Evolutionary conservation across 2,797 vertebrate species (phyloP).

Genomic region (Pseudopleuronectes americanus): DNA sequence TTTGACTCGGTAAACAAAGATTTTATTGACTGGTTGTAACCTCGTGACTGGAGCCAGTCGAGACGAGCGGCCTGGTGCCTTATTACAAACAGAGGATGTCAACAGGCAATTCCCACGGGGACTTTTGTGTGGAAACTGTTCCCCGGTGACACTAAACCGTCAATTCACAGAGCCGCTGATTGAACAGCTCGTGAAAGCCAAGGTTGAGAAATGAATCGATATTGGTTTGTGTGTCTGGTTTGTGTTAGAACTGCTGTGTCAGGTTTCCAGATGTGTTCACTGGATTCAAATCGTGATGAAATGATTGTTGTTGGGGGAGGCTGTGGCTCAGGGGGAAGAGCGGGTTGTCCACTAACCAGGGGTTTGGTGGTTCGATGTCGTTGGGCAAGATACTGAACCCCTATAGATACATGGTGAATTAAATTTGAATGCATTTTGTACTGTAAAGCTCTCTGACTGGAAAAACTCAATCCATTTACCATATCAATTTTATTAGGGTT

Average conservation of each 20-base stretch:
- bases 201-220: constrained; percentile 18
- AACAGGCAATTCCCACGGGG: constrained; percentile 32
- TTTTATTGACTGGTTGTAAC: constrained; percentile 42
- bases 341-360: too few species aligned
- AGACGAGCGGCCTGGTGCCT: constrained; percentile 28
- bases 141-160: constrained; percentile 11
- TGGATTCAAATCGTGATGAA: neutral
- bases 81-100: constrained; percentile 39
- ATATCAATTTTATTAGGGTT: too few species aligned
- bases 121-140: constrained; percentile 22
- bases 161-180: constrained; percentile 31
- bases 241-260: constrained; percentile 5
- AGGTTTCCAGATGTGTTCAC: neutral
- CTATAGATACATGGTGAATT: too few species aligned
- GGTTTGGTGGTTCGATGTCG: too few species aligned
- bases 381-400: too few species aligned
- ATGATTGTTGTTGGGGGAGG: neutral
- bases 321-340: too few species aligned
- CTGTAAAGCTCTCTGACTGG: too few species aligned
- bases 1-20: constrained; percentile 43
- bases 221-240: constrained; percentile 17
- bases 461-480: too few species aligned
- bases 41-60: constrained; percentile 28
- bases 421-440: too few species aligned
- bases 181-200: constrained; percentile 22